phyloP scores from a whole-genome alignment of 2,113 vertebrate genomes.

The Neotoma lepida region DNA sequence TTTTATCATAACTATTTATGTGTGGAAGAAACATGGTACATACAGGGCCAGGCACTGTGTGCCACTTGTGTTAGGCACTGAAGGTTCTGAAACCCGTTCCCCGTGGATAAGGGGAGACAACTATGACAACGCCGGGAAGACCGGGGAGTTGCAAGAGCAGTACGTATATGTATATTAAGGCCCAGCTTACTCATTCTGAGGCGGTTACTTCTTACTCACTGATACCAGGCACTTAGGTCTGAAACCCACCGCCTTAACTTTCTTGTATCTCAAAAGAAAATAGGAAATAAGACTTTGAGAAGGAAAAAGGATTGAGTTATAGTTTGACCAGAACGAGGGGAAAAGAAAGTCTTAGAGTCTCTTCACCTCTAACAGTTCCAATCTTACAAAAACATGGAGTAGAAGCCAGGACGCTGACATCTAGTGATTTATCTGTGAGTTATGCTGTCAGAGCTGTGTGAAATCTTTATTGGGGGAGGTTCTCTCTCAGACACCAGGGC shows the following conservation, averaged over 20 bases:
- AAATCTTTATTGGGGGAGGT: not conserved
- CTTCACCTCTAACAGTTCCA: not conserved
- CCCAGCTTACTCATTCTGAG: not conserved
- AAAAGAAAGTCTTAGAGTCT: not conserved
- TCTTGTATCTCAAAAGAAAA: not conserved
- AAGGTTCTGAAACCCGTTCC: not conserved
- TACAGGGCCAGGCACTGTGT: not conserved
- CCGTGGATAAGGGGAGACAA: not conserved
- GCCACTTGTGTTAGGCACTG: not conserved
- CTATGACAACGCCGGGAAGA: not conserved
- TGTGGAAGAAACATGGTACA: not conserved
- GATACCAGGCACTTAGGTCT: not conserved
- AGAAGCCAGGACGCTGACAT: not conserved
- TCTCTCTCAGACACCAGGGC: not conserved
- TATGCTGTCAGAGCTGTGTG: not conserved
- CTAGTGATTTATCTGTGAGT: not conserved
- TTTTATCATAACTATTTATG: not conserved
- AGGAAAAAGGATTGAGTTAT: not conserved
- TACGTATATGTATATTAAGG: not conserved
- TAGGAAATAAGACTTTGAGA: not conserved
- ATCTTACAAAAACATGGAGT: not conserved
- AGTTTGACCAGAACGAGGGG: not conserved
- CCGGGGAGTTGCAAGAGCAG: not conserved
- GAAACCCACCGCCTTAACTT: not conserved
- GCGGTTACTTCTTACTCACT: not conserved